phyloP scores from a whole-genome alignment of 2,113 vertebrate genomes.

The Alligator mississippiensis region DNA sequence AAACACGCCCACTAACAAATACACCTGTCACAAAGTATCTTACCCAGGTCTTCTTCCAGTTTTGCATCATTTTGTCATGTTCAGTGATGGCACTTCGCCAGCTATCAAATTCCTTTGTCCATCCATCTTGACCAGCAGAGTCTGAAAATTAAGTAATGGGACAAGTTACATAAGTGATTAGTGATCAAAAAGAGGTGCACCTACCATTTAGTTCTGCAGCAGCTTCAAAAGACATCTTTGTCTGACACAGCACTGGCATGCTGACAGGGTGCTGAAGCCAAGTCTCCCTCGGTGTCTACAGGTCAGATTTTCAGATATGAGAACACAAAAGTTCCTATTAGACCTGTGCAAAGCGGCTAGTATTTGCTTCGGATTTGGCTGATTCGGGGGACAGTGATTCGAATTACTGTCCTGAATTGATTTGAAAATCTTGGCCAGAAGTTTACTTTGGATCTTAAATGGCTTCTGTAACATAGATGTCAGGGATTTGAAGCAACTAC shows the following conservation, averaged over 20 bases:
- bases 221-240: background rate
- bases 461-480: background rate
- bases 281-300: too few relatives aligned
- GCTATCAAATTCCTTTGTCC: constrained; percentile 81
- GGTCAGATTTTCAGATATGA: background rate
- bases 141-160: constrained; percentile 77
- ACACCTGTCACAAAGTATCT: background rate
- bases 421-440: background rate
- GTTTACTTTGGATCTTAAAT: background rate
- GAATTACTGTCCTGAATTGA: too few relatives aligned
- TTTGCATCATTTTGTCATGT: constrained; percentile 86
- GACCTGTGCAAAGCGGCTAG: too few relatives aligned
- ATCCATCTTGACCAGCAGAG: constrained; percentile 68
- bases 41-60: constrained; percentile 91
- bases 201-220: background rate
- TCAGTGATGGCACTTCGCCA: constrained; percentile 87
- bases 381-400: too few relatives aligned
- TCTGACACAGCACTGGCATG: too few relatives aligned
- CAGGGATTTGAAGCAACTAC: background rate
- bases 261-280: too few relatives aligned
- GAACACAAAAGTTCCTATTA: background rate
- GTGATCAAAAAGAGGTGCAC: background rate
- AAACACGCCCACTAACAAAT: background rate
- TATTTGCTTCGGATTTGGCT: too few relatives aligned
- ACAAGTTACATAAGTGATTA: background rate